phyloP scores from a whole-genome alignment of 2,797 vertebrate genomes.

The Crocidura indochinensis region DNA sequence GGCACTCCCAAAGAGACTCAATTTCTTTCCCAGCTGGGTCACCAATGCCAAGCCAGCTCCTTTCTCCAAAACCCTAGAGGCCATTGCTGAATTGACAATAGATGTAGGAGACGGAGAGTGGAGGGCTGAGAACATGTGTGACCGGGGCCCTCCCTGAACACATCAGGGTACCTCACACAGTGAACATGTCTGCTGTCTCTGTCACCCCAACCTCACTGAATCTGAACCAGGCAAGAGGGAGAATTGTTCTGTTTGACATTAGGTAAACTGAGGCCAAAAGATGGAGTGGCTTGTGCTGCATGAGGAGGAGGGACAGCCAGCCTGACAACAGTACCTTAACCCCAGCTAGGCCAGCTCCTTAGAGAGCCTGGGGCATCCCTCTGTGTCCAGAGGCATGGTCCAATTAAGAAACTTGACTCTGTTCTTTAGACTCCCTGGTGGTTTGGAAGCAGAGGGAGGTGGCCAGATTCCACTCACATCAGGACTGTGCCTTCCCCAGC shows the following conservation, averaged over 20 bases:
- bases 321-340: not conserved
- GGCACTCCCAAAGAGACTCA: not conserved
- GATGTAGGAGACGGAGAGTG: not conserved
- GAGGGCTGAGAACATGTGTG: not conserved
- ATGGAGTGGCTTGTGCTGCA: not conserved
- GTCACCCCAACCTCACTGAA: not conserved
- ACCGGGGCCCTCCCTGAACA: not conserved
- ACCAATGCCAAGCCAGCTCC: not conserved
- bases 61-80: not conserved
- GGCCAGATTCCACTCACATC: no score
- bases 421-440: no score
- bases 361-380: not conserved
- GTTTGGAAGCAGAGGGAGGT: no score
- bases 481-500: no score
- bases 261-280: not conserved
- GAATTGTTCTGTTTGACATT: not conserved
- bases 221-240: not conserved
- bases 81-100: not conserved
- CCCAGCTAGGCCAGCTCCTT: not conserved
- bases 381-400: no score
- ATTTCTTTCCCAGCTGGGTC: constrained; percentile 1
- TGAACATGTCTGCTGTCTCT: not conserved
- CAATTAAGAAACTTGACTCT: no score
- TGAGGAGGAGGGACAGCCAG: not conserved
- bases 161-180: not conserved